These are phyloP conservation scores for Pocillopora verrucosa DNA, from an alignment of 64 coral and sea anemone species.

Conservation along the genomic window DNA sequence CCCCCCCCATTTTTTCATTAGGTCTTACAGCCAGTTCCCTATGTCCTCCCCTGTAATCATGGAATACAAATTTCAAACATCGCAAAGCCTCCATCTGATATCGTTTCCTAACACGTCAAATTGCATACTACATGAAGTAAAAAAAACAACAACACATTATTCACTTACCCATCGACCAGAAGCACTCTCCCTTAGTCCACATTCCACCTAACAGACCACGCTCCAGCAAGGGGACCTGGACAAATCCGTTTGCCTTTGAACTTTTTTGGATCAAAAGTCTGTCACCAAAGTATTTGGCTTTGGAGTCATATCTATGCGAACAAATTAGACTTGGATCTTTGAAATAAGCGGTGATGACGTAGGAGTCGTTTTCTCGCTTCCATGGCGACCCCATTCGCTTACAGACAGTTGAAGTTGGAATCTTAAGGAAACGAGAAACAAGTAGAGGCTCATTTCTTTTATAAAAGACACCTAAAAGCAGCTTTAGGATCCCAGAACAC, in stretches of 20 bases:
- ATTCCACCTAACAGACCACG: constrained; percentile 21
- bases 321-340: constrained; percentile 70
- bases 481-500: not conserved
- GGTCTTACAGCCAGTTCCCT: no score
- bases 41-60: no score
- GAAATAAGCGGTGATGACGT: constrained; percentile 80
- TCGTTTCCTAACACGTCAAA: not conserved
- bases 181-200: constrained; percentile 74
- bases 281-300: constrained; percentile 58
- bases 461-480: not conserved
- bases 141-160: not conserved
- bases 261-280: constrained; percentile 66
- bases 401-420: constrained; percentile 4
- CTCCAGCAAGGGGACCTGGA: constrained; percentile 63
- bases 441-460: not conserved
- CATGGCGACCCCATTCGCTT: constrained; percentile 43
- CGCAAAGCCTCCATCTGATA: no score
- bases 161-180: constrained; percentile 83
- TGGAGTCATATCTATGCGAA: not conserved
- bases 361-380: constrained; percentile 42
- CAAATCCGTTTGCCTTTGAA: constrained; percentile 25
- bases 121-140: no score
- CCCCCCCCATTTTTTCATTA: no score
- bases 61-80: no score
- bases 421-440: constrained; percentile 4